Evolutionary conservation across 2,797 vertebrate species (phyloP), one percentile per base, ranked within the genome.

Genomic region (Threskiornis aethiopicus): DNA sequence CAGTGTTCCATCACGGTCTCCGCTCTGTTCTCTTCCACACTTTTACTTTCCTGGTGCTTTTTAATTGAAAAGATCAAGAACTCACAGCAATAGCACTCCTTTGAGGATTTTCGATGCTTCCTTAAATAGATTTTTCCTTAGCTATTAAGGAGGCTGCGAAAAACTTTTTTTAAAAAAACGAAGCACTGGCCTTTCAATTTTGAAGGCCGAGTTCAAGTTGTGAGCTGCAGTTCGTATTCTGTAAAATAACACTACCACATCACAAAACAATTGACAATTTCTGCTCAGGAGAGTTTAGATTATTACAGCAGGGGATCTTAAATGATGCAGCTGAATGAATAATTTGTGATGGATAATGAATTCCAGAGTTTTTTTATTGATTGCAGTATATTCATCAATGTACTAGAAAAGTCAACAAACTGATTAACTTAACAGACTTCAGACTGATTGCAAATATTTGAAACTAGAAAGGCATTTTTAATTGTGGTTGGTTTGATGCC

Each of bases 61-160:
- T 83, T 87, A 90, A 92, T 44, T 90, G 58, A 80, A 91, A 93
- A 77, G 25, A 89, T 84, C 33, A 83, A 87, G 61, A 95, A 80
- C 26, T 33, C 49, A 39, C 5, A 37, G 47, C 67, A 70, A 71
- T 16, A 87, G 33, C 57, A 67, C 65, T 89, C 49, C 71, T 64
- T 59, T 24, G 49, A 73, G 47, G 57, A 73, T 87, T 92, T 92
- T 39, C 3, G 2, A 73, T 79, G 37, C 39, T 81, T 76, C 59
- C 29, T 87, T 46, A 52, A 49, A 79, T 25, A 84, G 35, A 44
- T 57, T 80, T 77, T 95, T 84, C 52, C 17, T 87, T 65, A 39
- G 57, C 64, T 91, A 55, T 26, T 83, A 75, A 71, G 24, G 25
- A 89, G 44, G 28, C 17, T 87, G 70, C 3, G 16, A 78, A 89